phyloP scores from a whole-genome alignment of 2,113 vertebrate species.

The Muntiacus reevesi region DNA sequence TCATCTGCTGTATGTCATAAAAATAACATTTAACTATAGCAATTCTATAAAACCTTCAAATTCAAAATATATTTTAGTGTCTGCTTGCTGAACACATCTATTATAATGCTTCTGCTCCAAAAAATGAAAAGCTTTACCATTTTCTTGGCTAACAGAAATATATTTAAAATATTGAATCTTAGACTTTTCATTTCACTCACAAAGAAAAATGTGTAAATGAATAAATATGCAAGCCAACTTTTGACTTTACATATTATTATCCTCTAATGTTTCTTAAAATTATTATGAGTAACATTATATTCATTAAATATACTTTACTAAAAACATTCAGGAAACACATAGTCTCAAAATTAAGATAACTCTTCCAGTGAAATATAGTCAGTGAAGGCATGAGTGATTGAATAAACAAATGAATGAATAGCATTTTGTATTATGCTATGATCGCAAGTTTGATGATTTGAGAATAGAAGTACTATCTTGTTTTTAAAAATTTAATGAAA shows the following conservation, averaged over 20 bases:
- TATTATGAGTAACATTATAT: neutral
- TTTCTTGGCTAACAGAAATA: neutral
- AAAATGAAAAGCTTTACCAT: neutral
- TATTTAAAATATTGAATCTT: neutral
- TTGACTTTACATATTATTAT: neutral
- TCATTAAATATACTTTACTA: neutral
- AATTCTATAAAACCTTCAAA: neutral
- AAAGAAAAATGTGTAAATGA: neutral
- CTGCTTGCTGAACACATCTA: neutral
- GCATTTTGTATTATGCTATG: neutral
- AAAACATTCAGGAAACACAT: neutral
- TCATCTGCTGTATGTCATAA: neutral
- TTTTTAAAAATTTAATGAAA: neutral
- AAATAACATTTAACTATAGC: neutral
- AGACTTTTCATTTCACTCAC: neutral
- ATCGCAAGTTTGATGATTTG: neutral
- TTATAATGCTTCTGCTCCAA: neutral
- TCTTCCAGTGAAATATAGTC: neutral
- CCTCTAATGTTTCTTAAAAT: neutral
- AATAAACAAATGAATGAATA: neutral
- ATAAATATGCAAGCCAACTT: neutral
- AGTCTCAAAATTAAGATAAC: neutral
- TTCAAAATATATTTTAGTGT: neutral
- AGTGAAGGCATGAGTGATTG: neutral
- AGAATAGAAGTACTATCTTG: neutral